Evolutionary conservation across 2,113 vertebrate genomes (phyloP).

Genomic region (Antigone vipio): DNA sequence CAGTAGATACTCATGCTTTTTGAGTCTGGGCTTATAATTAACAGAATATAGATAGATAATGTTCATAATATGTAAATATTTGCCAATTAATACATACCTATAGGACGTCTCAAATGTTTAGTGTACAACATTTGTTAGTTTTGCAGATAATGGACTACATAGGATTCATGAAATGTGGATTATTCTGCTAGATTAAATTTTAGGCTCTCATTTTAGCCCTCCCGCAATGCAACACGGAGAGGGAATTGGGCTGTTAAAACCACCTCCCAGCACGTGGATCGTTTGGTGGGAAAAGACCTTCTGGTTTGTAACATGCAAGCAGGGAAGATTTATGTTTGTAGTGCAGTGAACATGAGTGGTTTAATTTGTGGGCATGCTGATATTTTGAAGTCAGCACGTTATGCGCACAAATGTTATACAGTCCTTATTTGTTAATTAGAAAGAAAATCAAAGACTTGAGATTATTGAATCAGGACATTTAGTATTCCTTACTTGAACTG

Average conservation of each 20-base stretch:
- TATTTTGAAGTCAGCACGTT: neutral
- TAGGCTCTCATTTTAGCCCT: neutral
- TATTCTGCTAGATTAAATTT: neutral
- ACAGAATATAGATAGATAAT: neutral
- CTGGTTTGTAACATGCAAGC: neutral
- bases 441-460: neutral
- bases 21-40: neutral
- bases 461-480: neutral
- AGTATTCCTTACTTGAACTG: neutral
- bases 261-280: neutral
- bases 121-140: neutral
- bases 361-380: neutral
- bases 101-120: neutral
- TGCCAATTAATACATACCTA: neutral
- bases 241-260: neutral
- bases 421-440: neutral
- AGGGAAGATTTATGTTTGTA: neutral
- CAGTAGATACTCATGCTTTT: neutral
- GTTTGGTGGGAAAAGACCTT: neutral
- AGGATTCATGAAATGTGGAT: neutral
- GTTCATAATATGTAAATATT: neutral
- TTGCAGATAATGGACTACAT: neutral
- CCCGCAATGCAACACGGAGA: neutral
- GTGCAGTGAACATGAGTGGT: neutral
- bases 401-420: neutral